Evolutionary conservation across 2,797 vertebrate genomes (phyloP).

Genomic region (Psittacula derbiana): DNA sequence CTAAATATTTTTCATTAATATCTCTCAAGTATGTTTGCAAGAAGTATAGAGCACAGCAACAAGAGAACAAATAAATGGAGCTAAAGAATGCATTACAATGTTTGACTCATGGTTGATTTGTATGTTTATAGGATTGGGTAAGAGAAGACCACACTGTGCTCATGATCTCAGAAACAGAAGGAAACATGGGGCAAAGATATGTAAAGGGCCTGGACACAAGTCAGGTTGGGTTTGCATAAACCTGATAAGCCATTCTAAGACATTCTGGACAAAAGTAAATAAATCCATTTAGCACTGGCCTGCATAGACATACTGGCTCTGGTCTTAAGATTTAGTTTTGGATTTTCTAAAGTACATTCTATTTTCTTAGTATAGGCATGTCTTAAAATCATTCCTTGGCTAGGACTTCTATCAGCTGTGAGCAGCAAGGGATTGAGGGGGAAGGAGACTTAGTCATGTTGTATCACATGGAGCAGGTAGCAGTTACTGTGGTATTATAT

Average conservation of each 20-base stretch:
- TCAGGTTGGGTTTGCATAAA: neutral
- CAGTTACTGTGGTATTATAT: neutral
- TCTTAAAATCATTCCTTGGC: neutral
- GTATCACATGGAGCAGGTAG: neutral
- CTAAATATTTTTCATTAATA: neutral
- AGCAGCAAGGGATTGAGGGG: neutral
- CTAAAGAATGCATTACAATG: neutral
- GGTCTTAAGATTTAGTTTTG: neutral
- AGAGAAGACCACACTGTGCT: neutral
- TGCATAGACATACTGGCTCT: neutral
- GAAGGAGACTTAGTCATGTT: neutral
- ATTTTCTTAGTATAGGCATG: neutral
- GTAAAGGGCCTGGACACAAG: neutral
- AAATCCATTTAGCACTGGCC: neutral
- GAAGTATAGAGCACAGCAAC: neutral
- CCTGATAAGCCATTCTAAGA: neutral
- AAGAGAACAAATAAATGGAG: neutral
- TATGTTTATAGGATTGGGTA: neutral
- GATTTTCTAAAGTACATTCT: neutral
- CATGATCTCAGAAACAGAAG: neutral
- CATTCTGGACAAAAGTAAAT: neutral
- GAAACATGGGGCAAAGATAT: neutral
- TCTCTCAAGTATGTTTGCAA: neutral
- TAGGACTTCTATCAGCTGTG: neutral
- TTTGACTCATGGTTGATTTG: neutral